These are phyloP conservation scores for Lucifuga dentata DNA, from an alignment of 2,113 vertebrate species.

Conservation along the genomic window DNA sequence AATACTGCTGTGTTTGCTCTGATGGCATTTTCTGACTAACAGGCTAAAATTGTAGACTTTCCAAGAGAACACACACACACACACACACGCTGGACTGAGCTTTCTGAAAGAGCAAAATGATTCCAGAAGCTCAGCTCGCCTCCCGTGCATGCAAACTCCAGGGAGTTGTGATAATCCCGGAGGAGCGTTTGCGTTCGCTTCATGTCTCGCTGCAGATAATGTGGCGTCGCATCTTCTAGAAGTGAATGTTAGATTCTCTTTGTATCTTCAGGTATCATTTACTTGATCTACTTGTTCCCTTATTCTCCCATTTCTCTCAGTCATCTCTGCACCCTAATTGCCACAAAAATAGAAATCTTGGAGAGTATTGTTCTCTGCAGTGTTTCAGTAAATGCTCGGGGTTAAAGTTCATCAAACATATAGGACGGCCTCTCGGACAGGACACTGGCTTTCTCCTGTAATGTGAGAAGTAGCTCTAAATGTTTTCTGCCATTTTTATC, in stretches of 20 bases:
- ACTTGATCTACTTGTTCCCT: constrained; percentile 22
- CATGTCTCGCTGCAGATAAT: constrained; percentile 23
- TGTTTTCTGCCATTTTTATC: neutral
- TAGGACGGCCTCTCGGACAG: neutral
- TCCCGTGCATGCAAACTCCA: constrained; percentile 11
- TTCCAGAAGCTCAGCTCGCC: constrained; percentile 21
- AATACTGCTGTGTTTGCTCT: neutral
- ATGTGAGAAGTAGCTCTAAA: neutral
- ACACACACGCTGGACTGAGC: neutral
- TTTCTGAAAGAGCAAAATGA: constrained; percentile 35
- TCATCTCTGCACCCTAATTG: constrained; percentile 34
- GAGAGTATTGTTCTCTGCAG: neutral
- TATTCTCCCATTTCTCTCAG: constrained; percentile 1
- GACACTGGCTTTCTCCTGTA: neutral
- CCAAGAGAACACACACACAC: constrained; percentile 13
- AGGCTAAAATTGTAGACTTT: constrained; percentile 13
- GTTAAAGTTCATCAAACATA: constrained; percentile 5
- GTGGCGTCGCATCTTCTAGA: constrained; percentile 30
- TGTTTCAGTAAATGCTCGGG: constrained; percentile 8
- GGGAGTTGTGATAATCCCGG: constrained; percentile 22
- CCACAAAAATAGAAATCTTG: constrained; percentile 29
- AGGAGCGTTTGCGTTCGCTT: constrained; percentile 1
- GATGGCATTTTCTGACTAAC: neutral
- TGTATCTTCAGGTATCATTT: constrained; percentile 18
- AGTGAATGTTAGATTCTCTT: constrained; percentile 27